Percentiles rank a stretch among this genome's conserved stretches.
phyloP scores from a whole-genome alignment of 2,113 vertebrate species.

The Lophius piscatorius region DNA sequence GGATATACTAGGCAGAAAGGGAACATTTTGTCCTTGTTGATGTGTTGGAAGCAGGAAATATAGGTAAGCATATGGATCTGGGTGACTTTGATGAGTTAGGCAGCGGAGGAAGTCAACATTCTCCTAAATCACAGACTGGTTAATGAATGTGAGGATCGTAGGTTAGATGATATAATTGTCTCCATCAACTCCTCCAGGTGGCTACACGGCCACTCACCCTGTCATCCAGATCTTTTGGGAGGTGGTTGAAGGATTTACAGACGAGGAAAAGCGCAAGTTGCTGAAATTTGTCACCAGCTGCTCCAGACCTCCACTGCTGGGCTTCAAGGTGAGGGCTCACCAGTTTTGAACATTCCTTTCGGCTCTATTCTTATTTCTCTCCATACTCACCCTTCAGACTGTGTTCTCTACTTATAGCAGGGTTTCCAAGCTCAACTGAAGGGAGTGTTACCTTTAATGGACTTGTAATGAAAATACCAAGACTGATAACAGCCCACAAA shows the following conservation, averaged over 20 bases:
- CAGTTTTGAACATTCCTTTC: background rate
- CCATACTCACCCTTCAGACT: background rate
- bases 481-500: constrained; percentile 47
- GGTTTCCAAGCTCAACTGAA: constrained; percentile 20
- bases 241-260: constrained; percentile 96
- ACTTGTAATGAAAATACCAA: constrained; percentile 60
- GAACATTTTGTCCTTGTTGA: no score
- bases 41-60: no score
- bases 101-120: no score
- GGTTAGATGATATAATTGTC: background rate
- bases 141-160: no score
- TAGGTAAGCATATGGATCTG: no score
- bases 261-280: constrained; percentile 95
- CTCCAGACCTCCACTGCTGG: constrained; percentile 94
- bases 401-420: constrained; percentile 12
- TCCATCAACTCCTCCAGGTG: constrained; percentile 78
- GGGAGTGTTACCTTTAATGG: constrained; percentile 48
- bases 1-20: no score
- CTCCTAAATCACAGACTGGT: no score
- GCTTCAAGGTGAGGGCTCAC: constrained; percentile 88
- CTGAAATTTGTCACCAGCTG: constrained; percentile 98
- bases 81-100: no score
- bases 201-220: constrained; percentile 92
- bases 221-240: constrained; percentile 97
- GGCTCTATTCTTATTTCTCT: background rate